Evolutionary conservation across 2,113 vertebrate genomes (phyloP).

Genomic region (Calidris pygmaea): DNA sequence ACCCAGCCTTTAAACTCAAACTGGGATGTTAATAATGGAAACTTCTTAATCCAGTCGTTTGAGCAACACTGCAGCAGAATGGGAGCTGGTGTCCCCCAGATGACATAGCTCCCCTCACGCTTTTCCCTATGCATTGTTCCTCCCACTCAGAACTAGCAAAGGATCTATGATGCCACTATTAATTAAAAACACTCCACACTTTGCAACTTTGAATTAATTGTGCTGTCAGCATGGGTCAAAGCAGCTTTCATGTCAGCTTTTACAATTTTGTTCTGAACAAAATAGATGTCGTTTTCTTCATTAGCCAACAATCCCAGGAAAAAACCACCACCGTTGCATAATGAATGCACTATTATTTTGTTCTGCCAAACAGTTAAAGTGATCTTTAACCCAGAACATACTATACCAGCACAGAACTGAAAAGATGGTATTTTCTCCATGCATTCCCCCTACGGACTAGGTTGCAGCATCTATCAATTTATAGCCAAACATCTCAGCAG

Average conservation of each 20-base stretch:
- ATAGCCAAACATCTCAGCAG: not conserved
- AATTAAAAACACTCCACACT: not conserved
- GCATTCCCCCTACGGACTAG: not conserved
- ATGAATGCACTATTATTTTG: not conserved
- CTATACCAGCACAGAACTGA: not conserved
- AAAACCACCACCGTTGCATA: not conserved
- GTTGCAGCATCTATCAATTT: not conserved
- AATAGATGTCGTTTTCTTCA: not conserved
- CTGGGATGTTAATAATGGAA: not conserved
- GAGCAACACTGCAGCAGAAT: not conserved
- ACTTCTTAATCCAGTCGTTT: not conserved
- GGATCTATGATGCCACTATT: not conserved
- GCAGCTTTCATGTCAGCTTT: not conserved
- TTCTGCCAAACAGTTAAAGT: not conserved
- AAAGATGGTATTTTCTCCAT: not conserved
- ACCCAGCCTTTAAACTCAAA: not conserved
- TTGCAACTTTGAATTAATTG: not conserved
- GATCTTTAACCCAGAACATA: not conserved
- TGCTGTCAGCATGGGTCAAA: not conserved
- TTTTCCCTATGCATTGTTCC: not conserved
- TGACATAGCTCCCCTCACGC: fast-evolving
- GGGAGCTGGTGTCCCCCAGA: not conserved
- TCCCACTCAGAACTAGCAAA: not conserved
- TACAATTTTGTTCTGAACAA: not conserved
- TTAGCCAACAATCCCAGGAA: not conserved